phyloP scores from a whole-genome alignment of 37 sponge, comb jelly and placozoan genomes.

The Chondrilla cf. caribensis region DNA sequence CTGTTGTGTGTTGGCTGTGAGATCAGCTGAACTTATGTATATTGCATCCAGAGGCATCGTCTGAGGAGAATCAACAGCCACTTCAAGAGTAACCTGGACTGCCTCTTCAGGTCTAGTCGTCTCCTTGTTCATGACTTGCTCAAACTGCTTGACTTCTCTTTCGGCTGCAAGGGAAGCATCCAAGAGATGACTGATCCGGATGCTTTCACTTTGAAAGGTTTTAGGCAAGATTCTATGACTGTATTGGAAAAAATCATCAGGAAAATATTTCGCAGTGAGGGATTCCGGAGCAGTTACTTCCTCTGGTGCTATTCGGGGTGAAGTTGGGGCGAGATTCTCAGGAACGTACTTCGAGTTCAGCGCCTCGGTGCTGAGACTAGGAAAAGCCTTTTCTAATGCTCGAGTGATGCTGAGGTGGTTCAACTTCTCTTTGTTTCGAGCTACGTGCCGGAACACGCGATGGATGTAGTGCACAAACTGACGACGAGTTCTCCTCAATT shows the following conservation, averaged over 20 bases:
- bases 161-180: constrained; percentile 11
- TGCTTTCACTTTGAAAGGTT: not conserved
- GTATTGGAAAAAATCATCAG: not conserved
- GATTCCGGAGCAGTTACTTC: not conserved
- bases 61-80: too few relatives aligned
- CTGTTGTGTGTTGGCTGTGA: not conserved
- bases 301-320: too few relatives aligned
- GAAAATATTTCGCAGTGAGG: not conserved
- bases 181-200: not conserved
- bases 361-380: not conserved
- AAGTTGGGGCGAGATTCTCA: too few relatives aligned
- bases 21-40: not conserved
- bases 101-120: not conserved
- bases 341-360: not conserved
- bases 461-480: not conserved
- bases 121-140: constrained; percentile 3
- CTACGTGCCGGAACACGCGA: not conserved
- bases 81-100: not conserved
- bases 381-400: not conserved
- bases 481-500: not conserved
- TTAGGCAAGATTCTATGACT: not conserved
- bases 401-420: not conserved
- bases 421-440: not conserved
- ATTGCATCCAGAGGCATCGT: not conserved
- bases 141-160: constrained; percentile 1